Evolutionary conservation across 2,797 vertebrate species (phyloP).

Genomic region (Leptoclinus maculatus): DNA sequence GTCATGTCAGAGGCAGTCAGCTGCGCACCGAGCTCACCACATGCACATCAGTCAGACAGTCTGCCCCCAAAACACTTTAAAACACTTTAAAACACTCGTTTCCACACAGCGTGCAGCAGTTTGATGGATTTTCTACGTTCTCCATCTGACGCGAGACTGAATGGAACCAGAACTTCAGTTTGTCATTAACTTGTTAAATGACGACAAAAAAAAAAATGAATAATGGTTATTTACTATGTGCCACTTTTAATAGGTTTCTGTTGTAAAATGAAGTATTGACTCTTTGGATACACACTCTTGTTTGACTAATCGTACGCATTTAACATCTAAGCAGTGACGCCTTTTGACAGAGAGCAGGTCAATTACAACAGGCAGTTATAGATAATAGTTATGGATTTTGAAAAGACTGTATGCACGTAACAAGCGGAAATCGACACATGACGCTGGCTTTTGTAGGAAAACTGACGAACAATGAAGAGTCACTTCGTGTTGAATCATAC

Average conservation of each 20-base stretch:
- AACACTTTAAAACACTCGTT: slow-evolving; percentile 39
- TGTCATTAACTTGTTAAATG: neutral
- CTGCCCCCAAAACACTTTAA: slow-evolving; percentile 53
- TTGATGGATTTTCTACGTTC: slow-evolving; percentile 18
- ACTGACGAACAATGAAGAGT: no score
- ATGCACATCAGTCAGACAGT: slow-evolving; percentile 62
- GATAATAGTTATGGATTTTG: no score
- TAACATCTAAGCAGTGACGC: neutral
- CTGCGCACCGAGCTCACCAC: slow-evolving; percentile 57
- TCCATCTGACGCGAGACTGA: neutral
- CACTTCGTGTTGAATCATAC: no score
- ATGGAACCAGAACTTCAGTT: neutral
- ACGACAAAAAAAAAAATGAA: neutral
- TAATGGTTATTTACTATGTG: neutral
- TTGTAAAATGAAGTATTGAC: slow-evolving; percentile 2
- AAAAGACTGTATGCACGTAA: no score
- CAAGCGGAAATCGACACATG: no score
- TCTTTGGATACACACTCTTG: neutral
- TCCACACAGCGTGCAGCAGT: slow-evolving; percentile 1
- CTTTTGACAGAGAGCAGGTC: neutral
- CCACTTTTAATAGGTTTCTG: neutral
- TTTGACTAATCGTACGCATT: neutral
- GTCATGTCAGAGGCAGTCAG: slow-evolving; percentile 73
- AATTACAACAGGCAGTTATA: neutral
- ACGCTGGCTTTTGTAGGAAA: no score